Conservation (phyloP, 2,797 vertebrate species). For the Liparis tanakae region DNA sequence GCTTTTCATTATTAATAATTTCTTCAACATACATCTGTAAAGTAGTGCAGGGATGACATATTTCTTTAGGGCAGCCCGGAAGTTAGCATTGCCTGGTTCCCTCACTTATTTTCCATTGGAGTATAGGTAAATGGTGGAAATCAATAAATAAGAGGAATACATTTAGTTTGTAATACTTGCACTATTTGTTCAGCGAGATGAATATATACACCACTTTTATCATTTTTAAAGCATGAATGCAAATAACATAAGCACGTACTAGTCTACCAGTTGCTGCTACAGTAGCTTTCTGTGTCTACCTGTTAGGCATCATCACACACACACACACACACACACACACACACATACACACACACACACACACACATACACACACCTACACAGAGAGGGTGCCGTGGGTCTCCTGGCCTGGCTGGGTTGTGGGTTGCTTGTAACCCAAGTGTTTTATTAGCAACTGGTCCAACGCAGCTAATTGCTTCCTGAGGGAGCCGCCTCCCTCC, state of each 20-base stretch:
- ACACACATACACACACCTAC: constrained; percentile 41
- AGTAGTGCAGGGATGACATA: neutral
- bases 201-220: neutral
- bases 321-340: constrained; percentile 41
- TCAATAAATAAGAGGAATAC: no score
- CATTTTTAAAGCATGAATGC: neutral
- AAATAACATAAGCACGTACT: neutral
- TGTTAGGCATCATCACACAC: constrained; percentile 35
- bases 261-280: constrained; percentile 54
- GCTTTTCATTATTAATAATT: neutral
- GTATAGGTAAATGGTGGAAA: neutral
- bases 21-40: neutral
- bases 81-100: neutral
- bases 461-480: constrained; percentile 85
- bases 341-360: constrained; percentile 33
- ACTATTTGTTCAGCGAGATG: neutral
- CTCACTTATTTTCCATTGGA: neutral
- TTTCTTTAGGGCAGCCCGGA: neutral
- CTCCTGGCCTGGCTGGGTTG: constrained; percentile 65
- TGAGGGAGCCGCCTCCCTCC: constrained; percentile 80
- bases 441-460: constrained; percentile 84
- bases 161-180: neutral
- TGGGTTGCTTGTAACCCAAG: constrained; percentile 78
- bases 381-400: constrained; percentile 44
- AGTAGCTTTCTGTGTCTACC: constrained; percentile 51